Evolutionary conservation across 64 coral and sea anemone genomes (phyloP).

Genomic region (Montipora cactus): DNA sequence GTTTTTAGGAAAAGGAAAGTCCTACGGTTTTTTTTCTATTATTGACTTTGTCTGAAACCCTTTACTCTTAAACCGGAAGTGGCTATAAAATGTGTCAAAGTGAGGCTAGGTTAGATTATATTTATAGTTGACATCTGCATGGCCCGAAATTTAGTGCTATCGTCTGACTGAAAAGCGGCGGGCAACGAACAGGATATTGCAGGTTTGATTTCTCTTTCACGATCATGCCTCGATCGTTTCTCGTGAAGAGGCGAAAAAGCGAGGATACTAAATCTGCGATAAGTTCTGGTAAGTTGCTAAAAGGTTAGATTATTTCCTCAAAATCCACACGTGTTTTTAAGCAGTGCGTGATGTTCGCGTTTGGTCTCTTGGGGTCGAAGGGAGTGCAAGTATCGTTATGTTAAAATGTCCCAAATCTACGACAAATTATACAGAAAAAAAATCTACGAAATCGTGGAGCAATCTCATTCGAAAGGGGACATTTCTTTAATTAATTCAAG

Average conservation of each 20-base stretch:
- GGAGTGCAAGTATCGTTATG: neutral
- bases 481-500: constrained; percentile 64
- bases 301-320: neutral
- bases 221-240: constrained; percentile 71
- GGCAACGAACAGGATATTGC: neutral
- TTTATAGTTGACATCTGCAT: constrained; percentile 40
- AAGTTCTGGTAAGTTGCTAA: constrained; percentile 20
- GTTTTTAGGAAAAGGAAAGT: neutral
- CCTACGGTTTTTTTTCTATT: neutral
- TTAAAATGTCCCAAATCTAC: neutral
- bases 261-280: neutral
- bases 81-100: constrained; percentile 22
- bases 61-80: constrained; percentile 4
- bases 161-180: constrained; percentile 10
- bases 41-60: neutral
- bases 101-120: constrained; percentile 43
- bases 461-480: neutral
- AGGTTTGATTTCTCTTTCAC: constrained; percentile 1
- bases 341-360: neutral
- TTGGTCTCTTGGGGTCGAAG: neutral
- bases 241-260: constrained; percentile 64
- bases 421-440: neutral
- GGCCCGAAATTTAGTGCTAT: constrained; percentile 18
- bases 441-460: neutral
- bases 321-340: constrained; percentile 53